Conservation (phyloP, 2,113 vertebrate genomes). For the Sardina pilchardus region DNA sequence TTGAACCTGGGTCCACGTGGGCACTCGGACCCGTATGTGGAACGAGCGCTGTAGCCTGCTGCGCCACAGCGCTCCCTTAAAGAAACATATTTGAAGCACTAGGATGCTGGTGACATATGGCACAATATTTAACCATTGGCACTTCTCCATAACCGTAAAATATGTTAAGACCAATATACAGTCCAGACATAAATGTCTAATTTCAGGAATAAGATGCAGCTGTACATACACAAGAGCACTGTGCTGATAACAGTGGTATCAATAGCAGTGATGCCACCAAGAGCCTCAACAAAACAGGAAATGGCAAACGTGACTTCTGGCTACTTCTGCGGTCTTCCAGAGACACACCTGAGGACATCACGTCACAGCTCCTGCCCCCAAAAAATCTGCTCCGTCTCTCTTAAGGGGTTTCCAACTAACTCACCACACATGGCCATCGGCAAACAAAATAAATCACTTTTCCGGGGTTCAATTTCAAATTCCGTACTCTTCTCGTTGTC, state of each 20-base stretch:
- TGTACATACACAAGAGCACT: not conserved
- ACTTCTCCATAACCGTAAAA: not conserved
- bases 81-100: not conserved
- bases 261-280: not conserved
- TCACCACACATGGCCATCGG: constrained; percentile 52
- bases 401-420: constrained; percentile 52
- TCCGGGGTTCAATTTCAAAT: constrained; percentile 49
- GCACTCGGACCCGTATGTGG: too few species aligned
- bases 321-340: not conserved
- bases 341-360: constrained; percentile 38
- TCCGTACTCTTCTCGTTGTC: constrained; percentile 48
- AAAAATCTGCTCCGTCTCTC: constrained; percentile 39
- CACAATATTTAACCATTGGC: not conserved
- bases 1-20: too few species aligned
- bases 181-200: too few species aligned
- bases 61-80: too few species aligned
- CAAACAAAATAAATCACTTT: constrained; percentile 50
- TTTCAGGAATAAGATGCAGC: not conserved
- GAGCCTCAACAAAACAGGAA: not conserved
- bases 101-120: not conserved
- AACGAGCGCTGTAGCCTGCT: too few species aligned
- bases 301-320: not conserved
- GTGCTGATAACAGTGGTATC: not conserved
- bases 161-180: not conserved
- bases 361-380: not conserved